A percentile compares a stretch with the other conserved stretches of the same genome.
phyloP scores from a whole-genome alignment of 2,113 vertebrate species.

The Cynopterus brachyotis region DNA sequence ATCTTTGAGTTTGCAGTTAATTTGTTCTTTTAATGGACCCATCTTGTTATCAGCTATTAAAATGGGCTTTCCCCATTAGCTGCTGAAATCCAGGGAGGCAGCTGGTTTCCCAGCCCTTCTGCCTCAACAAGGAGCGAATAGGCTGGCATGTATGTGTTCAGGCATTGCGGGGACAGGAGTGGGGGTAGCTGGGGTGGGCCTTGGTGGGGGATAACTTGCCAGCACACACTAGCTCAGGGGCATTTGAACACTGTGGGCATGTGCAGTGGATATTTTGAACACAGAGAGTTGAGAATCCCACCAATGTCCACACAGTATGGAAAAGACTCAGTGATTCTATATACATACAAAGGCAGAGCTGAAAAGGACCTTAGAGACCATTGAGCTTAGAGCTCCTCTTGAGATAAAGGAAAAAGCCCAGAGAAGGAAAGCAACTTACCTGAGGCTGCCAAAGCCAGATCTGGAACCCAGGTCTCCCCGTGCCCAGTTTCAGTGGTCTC shows the following conservation, averaged over 20 bases:
- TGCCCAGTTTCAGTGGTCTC: too few species aligned
- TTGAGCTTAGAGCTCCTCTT: background rate
- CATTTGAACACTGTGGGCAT: background rate
- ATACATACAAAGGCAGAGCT: background rate
- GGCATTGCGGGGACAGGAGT: accelerated
- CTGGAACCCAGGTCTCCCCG: background rate
- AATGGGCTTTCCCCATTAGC: constrained; percentile 62
- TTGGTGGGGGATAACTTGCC: background rate
- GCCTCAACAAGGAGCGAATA: background rate
- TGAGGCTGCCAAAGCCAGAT: background rate
- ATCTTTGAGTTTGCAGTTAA: constrained; percentile 64
- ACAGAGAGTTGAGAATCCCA: background rate
- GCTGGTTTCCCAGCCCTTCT: background rate
- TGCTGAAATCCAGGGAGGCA: constrained; percentile 5
- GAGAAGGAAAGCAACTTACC: background rate
- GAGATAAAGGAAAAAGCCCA: background rate
- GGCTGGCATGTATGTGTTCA: background rate
- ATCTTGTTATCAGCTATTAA: constrained; percentile 71
- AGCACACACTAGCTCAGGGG: background rate
- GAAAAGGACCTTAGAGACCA: background rate
- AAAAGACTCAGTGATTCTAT: background rate
- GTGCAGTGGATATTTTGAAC: background rate
- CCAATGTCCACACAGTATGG: background rate
- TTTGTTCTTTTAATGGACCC: constrained; percentile 71
- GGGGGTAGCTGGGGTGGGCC: accelerated